A percentile compares a stretch with the other conserved stretches of the same genome.
Evolutionary conservation across 2,113 vertebrate species (phyloP).

Genomic region (Melanotaenia duboulayi): DNA sequence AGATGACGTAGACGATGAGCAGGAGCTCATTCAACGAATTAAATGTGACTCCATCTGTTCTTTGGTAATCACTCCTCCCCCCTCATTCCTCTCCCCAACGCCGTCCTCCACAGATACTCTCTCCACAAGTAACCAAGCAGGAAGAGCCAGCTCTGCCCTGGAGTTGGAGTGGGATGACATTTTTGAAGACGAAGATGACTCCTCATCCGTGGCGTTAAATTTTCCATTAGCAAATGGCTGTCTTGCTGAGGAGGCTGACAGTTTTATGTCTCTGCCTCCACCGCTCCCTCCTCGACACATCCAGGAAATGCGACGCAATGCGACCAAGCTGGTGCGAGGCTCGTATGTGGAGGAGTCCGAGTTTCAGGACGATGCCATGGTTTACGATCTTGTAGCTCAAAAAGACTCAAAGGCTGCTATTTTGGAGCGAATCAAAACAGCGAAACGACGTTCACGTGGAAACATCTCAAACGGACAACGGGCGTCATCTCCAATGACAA

Average conservation of each 20-base stretch:
- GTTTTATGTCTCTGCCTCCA: slow-evolving; percentile 8
- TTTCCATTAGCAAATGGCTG: neutral
- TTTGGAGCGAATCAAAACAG: slow-evolving; percentile 48
- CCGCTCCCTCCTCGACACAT: slow-evolving; percentile 88
- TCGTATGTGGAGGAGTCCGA: slow-evolving; percentile 93
- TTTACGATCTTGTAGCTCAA: slow-evolving; percentile 90
- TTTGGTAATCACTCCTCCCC: slow-evolving; percentile 14
- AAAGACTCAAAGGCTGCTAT: slow-evolving; percentile 83
- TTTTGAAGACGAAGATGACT: slow-evolving; percentile 82
- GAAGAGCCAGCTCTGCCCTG: slow-evolving; percentile 68
- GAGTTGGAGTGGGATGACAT: slow-evolving; percentile 96
- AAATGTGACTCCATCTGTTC: slow-evolving; percentile 50
- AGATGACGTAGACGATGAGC: slow-evolving; percentile 71
- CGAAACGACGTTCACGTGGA: neutral
- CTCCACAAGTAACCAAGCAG: slow-evolving; percentile 74
- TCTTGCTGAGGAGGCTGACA: neutral
- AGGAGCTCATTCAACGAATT: slow-evolving; percentile 19
- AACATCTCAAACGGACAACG: neutral
- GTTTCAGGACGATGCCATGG: slow-evolving; percentile 93
- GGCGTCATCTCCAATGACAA: neutral
- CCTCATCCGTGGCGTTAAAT: neutral
- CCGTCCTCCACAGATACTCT: slow-evolving; percentile 48
- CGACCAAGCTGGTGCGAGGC: slow-evolving; percentile 87
- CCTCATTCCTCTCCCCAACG: slow-evolving; percentile 32
- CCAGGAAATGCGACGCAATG: slow-evolving; percentile 91